phyloP scores from a whole-genome alignment of 2,797 vertebrate genomes.

The Streptopelia turtur region DNA sequence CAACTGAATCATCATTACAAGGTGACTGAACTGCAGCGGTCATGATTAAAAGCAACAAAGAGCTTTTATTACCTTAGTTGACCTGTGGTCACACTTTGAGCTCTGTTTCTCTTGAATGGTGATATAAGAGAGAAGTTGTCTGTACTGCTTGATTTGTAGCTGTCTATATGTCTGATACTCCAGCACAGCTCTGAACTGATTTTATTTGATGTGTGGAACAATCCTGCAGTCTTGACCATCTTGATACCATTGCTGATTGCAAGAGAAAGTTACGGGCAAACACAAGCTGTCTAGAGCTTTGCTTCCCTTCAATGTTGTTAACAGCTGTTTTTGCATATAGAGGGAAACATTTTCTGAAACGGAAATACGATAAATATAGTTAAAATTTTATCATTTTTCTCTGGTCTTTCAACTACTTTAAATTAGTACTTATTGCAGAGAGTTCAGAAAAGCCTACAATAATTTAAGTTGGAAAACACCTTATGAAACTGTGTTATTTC shows the following conservation, averaged over 20 bases:
- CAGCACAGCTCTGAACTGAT: constrained; percentile 68
- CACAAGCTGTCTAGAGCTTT: constrained; percentile 19
- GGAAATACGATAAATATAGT: not conserved
- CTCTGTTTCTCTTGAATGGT: constrained; percentile 72
- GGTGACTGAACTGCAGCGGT: constrained; percentile 23
- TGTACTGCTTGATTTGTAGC: constrained; percentile 72
- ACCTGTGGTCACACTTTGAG: constrained; percentile 70
- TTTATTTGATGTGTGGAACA: constrained; percentile 75
- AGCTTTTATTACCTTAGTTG: constrained; percentile 80
- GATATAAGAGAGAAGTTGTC: constrained; percentile 68
- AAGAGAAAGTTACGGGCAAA: constrained; percentile 26
- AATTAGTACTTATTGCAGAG: not conserved
- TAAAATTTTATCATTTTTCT: not conserved
- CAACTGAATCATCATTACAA: constrained; percentile 47
- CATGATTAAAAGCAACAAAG: constrained; percentile 56
- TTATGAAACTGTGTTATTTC: not conserved
- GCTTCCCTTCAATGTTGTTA: constrained; percentile 47
- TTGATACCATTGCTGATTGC: constrained; percentile 53
- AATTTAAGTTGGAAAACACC: not conserved
- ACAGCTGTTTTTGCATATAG: constrained; percentile 36
- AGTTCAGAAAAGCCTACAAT: not conserved
- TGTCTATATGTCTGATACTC: constrained; percentile 64
- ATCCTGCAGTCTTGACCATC: constrained; percentile 69
- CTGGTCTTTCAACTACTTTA: not conserved
- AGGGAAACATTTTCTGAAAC: constrained; percentile 26